These are phyloP conservation scores for Nyctibius bracteatus DNA, from an alignment of 2,113 vertebrate genomes.

Conservation along the genomic window DNA sequence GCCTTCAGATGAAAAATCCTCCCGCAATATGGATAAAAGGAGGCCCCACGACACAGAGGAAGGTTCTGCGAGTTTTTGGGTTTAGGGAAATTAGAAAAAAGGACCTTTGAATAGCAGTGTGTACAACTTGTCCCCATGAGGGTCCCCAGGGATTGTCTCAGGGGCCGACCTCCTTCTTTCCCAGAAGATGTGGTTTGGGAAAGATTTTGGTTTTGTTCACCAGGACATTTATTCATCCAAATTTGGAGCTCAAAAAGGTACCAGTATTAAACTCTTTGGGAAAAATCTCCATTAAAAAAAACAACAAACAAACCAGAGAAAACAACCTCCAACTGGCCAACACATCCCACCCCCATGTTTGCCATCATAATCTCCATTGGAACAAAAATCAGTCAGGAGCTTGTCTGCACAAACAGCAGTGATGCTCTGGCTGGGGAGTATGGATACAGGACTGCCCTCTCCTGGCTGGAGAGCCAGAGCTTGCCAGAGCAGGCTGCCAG, in stretches of 20 bases:
- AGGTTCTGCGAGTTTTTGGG: not conserved
- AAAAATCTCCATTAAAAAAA: not conserved
- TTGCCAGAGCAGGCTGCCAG: not conserved
- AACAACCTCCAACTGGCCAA: not conserved
- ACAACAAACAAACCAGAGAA: not conserved
- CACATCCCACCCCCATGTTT: not conserved
- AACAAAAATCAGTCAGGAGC: not conserved
- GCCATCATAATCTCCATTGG: not conserved
- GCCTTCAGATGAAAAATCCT: not conserved
- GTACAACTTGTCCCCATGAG: not conserved
- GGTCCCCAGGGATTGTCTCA: not conserved
- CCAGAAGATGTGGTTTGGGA: not conserved
- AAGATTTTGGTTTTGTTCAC: not conserved
- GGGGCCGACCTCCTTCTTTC: not conserved
- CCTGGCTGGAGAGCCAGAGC: not conserved
- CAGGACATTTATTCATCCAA: not conserved
- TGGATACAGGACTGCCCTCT: not conserved
- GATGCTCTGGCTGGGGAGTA: not conserved
- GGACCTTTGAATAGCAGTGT: not conserved
- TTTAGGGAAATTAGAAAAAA: not conserved
- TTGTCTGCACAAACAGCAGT: not conserved
- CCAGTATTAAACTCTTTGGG: not conserved
- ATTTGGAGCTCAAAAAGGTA: not conserved
- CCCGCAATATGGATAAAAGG: not conserved
- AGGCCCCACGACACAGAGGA: not conserved